These are phyloP conservation scores for Globodera ellingtonae DNA, from an alignment of 1,140 invertebrate genomes.

Conservation along the genomic window DNA sequence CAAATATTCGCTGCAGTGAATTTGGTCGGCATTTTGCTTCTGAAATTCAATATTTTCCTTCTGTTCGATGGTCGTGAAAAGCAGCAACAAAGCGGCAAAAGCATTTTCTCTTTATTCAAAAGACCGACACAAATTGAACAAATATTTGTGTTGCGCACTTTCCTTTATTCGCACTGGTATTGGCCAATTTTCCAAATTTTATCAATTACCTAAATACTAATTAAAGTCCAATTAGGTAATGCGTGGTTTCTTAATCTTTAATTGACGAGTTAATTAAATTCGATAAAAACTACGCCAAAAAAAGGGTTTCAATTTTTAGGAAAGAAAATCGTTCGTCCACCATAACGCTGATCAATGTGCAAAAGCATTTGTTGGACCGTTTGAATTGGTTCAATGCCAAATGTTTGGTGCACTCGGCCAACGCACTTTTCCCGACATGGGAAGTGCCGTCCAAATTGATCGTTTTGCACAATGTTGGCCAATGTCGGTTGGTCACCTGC, in stretches of 20 bases:
- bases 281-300: too few relatives aligned
- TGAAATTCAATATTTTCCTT: not conserved
- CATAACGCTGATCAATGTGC: not conserved
- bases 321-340: not conserved
- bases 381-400: not conserved
- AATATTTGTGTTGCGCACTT: constrained; percentile 9
- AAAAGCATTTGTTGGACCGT: not conserved
- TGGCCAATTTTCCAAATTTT: not conserved
- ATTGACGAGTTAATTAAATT: too few relatives aligned
- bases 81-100: not conserved
- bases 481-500: not conserved
- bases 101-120: not conserved
- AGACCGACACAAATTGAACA: not conserved
- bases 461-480: not conserved
- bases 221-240: not conserved
- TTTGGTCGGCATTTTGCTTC: not conserved
- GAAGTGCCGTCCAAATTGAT: not conserved
- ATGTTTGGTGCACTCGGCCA: constrained; percentile 1
- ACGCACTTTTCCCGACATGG: not conserved
- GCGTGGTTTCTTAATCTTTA: too few relatives aligned
- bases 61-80: not conserved
- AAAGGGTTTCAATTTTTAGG: not conserved
- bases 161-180: not conserved
- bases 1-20: not conserved
- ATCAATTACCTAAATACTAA: not conserved